phyloP scores from a whole-genome alignment of 2,888 invertebrate species.

The Dryomyza anilis region DNA sequence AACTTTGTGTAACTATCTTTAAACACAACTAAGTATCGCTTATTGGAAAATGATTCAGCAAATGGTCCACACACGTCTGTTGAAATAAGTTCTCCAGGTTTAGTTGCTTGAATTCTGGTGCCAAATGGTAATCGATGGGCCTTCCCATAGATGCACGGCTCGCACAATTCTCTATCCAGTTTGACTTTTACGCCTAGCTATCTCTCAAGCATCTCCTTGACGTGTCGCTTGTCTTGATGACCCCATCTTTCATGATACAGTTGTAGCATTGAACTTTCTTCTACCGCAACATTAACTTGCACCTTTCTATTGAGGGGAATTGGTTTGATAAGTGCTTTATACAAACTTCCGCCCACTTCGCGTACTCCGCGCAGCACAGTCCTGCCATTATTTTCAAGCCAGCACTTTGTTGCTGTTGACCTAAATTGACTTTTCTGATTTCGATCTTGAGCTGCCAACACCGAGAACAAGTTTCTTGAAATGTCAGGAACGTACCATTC shows the following conservation, averaged over 20 bases:
- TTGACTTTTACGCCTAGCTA: slow-evolving; percentile 11
- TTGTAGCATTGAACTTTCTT: slow-evolving; percentile 15
- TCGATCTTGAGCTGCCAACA: not conserved
- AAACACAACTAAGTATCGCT: slow-evolving; percentile 24
- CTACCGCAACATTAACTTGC: not conserved
- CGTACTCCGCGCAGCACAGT: not conserved
- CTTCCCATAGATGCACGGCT: slow-evolving; percentile 23
- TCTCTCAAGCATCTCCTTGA: slow-evolving; percentile 21
- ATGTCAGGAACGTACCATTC: not conserved
- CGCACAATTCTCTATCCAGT: slow-evolving; percentile 4
- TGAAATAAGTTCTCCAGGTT: slow-evolving; percentile 25
- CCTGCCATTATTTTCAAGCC: not conserved
- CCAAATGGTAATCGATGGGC: slow-evolving; percentile 21
- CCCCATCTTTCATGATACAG: slow-evolving; percentile 21
- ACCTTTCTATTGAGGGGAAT: not conserved
- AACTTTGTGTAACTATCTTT: slow-evolving; percentile 25
- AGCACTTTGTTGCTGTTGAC: not conserved
- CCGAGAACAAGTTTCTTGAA: not conserved
- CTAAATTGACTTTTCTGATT: not conserved
- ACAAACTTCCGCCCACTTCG: not conserved
- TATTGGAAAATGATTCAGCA: slow-evolving; percentile 18
- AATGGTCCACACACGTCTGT: slow-evolving; percentile 28
- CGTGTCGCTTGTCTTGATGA: slow-evolving; percentile 21
- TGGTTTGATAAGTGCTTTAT: not conserved
- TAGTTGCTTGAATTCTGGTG: slow-evolving; percentile 11